phyloP scores from a whole-genome alignment of 92 coral and sea anemone species.

The Epizoanthus illoricatus region DNA sequence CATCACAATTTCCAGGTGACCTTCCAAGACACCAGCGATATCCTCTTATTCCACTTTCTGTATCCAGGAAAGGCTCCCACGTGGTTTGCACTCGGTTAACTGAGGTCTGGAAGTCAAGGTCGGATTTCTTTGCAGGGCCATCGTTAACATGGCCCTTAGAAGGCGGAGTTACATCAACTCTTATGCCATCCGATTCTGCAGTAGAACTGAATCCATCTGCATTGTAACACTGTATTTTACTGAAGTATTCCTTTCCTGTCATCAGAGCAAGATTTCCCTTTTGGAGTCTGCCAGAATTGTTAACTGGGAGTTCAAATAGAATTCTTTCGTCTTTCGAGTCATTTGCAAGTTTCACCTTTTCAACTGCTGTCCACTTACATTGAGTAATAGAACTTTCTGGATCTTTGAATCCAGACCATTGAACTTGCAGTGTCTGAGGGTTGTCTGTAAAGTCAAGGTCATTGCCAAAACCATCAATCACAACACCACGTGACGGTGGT shows the following conservation, averaged over 20 bases:
- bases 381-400: conserved; percentile 66
- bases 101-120: conserved; percentile 64
- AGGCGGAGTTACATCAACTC: conserved; percentile 84
- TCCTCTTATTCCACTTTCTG: conserved; percentile 84
- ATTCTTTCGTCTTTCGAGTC: conserved; percentile 61
- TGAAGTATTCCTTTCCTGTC: conserved; percentile 78
- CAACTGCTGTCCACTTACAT: conserved; percentile 73
- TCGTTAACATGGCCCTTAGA: conserved; percentile 56
- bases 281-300: conserved; percentile 50
- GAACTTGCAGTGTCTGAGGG: conserved; percentile 52
- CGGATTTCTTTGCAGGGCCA: conserved; percentile 50
- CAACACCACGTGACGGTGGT: conserved; percentile 85
- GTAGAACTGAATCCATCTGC: conserved; percentile 75
- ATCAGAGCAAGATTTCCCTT: conserved; percentile 64
- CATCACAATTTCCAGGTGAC: conserved; percentile 77
- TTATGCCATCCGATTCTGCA: conserved; percentile 79
- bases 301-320: conserved; percentile 56
- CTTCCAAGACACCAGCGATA: conserved; percentile 90
- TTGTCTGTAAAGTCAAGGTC: conserved; percentile 71
- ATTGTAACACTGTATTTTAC: conserved; percentile 76
- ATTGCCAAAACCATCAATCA: conserved; percentile 65
- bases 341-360: conserved; percentile 55
- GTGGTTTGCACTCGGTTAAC: conserved; percentile 46
- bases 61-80: conserved; percentile 76
- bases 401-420: conserved; percentile 80